phyloP scores from a whole-genome alignment of 2,113 vertebrate genomes.

The Anhinga anhinga region DNA sequence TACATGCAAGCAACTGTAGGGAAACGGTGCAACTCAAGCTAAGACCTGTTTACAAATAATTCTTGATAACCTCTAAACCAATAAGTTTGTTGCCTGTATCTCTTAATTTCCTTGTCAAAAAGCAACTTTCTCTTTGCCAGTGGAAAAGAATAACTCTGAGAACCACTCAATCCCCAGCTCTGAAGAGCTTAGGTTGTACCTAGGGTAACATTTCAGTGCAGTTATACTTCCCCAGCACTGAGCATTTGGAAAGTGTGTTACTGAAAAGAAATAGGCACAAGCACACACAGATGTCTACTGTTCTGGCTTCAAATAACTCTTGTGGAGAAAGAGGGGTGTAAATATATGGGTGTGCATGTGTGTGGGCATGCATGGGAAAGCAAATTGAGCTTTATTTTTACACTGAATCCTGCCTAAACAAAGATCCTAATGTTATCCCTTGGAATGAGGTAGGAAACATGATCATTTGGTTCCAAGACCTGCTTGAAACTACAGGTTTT shows the following conservation, averaged over 20 bases:
- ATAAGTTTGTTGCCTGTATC: not conserved
- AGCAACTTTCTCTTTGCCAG: not conserved
- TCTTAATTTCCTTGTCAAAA: constrained; percentile 3
- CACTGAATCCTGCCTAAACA: constrained; percentile 64
- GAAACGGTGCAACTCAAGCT: not conserved
- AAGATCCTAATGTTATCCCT: constrained; percentile 71
- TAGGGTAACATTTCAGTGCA: constrained; percentile 37
- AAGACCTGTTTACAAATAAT: constrained; percentile 9
- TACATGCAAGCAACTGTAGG: not conserved
- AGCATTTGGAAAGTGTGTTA: constrained; percentile 45
- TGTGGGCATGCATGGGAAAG: constrained; percentile 47
- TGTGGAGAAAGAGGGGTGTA: constrained; percentile 11
- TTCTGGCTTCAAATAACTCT: constrained; percentile 33
- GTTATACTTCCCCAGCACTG: not conserved
- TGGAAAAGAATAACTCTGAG: constrained; percentile 62
- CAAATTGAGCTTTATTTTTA: constrained; percentile 28
- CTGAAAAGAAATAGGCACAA: constrained; percentile 26
- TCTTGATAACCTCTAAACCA: not conserved
- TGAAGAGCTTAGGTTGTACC: not conserved
- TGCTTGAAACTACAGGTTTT: constrained; percentile 41
- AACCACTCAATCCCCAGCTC: not conserved
- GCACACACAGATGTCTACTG: constrained; percentile 16
- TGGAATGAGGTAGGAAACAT: constrained; percentile 54
- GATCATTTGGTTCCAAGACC: constrained; percentile 32
- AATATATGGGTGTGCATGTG: not conserved